Evolutionary conservation across 2,797 vertebrate genomes (phyloP).

Genomic region (Rhinella marina): DNA sequence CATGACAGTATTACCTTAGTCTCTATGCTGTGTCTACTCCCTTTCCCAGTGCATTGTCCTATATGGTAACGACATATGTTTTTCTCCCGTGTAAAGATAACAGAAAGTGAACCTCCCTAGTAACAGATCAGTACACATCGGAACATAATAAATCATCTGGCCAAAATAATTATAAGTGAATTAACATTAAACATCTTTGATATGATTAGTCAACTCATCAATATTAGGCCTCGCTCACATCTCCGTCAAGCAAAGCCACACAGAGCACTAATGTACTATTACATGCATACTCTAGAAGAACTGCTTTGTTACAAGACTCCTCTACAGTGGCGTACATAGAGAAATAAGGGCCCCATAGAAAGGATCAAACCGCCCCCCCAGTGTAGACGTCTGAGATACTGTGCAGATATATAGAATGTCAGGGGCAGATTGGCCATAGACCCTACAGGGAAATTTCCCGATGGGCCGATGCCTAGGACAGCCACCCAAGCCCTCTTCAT

Average conservation of each 20-base stretch:
- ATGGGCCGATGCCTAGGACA: too few species aligned
- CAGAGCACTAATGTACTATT: not conserved
- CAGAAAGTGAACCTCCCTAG: conserved; percentile 43
- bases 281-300: not conserved
- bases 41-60: conserved; percentile 2
- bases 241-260: too few species aligned
- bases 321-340: too few species aligned
- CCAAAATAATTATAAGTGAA: not conserved
- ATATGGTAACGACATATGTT: not conserved
- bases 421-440: too few species aligned
- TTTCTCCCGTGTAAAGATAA: conserved; percentile 20
- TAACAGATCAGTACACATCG: not conserved
- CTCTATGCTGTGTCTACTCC: conserved; percentile 16
- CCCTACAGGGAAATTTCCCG: too few species aligned
- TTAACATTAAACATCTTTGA: not conserved
- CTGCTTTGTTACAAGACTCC: not conserved
- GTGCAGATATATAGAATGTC: too few species aligned
- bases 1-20: conserved; percentile 9
- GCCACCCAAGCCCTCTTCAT: too few species aligned
- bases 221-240: too few species aligned
- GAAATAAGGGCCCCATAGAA: too few species aligned
- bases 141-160: not conserved
- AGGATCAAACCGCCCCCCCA: too few species aligned
- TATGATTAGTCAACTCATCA: not conserved
- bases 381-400: too few species aligned